A percentile compares a stretch with the other conserved stretches of the same genome.
Evolutionary conservation across 2,888 invertebrate genomes (phyloP).

Genomic region (Andrena bucephala): DNA sequence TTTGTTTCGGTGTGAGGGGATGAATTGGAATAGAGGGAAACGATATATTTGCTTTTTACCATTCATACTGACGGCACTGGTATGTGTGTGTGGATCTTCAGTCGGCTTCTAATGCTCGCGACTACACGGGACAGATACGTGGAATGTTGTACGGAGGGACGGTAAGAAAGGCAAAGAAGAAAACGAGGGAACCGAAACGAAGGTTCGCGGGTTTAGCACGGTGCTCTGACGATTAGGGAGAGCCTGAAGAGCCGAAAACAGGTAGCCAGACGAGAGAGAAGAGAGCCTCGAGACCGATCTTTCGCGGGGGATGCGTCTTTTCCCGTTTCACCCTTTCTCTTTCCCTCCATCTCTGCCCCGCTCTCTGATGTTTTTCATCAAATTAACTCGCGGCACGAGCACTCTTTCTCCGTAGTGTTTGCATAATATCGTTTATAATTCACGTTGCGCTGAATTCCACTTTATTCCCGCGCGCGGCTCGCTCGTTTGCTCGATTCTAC

Average conservation of each 20-base stretch:
- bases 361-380: constrained; percentile 82
- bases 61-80: too few species aligned
- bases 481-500: constrained; percentile 57
- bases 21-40: too few species aligned
- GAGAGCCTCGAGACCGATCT: constrained; percentile 61
- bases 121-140: too few species aligned
- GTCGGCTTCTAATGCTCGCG: too few species aligned
- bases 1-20: too few species aligned
- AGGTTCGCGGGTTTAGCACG: not conserved
- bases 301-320: constrained; percentile 76
- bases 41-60: too few species aligned
- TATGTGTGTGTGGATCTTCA: too few species aligned
- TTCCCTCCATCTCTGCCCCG: constrained; percentile 41
- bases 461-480: constrained; percentile 72
- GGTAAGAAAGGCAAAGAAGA: not conserved
- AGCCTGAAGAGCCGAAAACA: constrained; percentile 1
- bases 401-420: constrained; percentile 77
- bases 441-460: constrained; percentile 81
- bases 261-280: constrained; percentile 34
- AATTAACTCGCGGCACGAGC: constrained; percentile 80
- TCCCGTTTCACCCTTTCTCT: constrained; percentile 64
- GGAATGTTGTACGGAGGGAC: too few species aligned
- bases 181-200: not conserved
- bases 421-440: constrained; percentile 84
- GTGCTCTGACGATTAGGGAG: not conserved